Evolutionary conservation across 2,888 invertebrate genomes (phyloP).

Genomic region (Leucoptera coffeella): DNA sequence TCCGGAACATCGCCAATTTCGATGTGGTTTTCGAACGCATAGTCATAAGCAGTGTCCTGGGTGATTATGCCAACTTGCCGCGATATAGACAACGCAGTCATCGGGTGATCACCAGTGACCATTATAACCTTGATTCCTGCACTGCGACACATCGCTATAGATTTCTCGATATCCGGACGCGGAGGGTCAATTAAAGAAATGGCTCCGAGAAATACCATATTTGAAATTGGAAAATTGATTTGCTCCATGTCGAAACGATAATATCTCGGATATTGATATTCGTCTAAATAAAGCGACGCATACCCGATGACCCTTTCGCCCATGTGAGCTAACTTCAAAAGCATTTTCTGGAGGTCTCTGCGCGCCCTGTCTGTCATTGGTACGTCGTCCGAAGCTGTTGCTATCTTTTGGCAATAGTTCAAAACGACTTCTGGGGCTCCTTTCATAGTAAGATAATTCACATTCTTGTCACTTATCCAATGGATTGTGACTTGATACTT

Average conservation of each 20-base stretch:
- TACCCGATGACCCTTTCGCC: constrained; percentile 85
- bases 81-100: constrained; percentile 69
- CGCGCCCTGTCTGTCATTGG: constrained; percentile 36
- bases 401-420: constrained; percentile 55
- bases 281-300: constrained; percentile 62
- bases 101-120: constrained; percentile 71
- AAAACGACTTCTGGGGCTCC: constrained; percentile 68
- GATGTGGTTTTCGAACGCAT: constrained; percentile 56
- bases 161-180: constrained; percentile 57
- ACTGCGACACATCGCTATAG: constrained; percentile 59
- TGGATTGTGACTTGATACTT: constrained; percentile 70
- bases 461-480: constrained; percentile 35
- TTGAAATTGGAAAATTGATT: constrained; percentile 60
- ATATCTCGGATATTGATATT: constrained; percentile 37
- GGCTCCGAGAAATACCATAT: constrained; percentile 56
- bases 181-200: constrained; percentile 72
- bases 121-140: constrained; percentile 69
- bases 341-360: constrained; percentile 56
- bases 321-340: constrained; percentile 73
- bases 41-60: constrained; percentile 61
- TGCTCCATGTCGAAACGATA: constrained; percentile 52
- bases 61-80: constrained; percentile 60
- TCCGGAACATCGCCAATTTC: constrained; percentile 42
- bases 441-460: constrained; percentile 65
- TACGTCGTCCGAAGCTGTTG: constrained; percentile 47